Base-by-base conservation (phyloP, 1,140 invertebrate species). In the Teleopsis dalmanni region DNA sequence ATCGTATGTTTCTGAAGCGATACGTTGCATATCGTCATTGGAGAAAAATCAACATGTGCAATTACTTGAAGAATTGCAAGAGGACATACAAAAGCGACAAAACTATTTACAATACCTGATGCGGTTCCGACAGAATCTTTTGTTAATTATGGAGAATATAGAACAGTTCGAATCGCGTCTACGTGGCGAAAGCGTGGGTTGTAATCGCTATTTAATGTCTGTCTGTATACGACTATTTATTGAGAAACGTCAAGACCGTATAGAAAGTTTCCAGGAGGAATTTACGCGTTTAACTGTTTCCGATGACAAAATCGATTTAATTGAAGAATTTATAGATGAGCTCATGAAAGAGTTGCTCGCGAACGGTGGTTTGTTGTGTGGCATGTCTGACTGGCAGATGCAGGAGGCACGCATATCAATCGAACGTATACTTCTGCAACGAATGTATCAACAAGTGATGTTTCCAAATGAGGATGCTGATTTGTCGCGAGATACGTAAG, bases 391-490 rank as follows among this genome's bases (percentile, higher is more conserved):
- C 25, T 74, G 71, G 52, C 85, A 93, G 61, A 53, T 90, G 7
- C 80, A 87, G 51, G 78, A 79, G 37, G 81, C 79, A 1, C 75
- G 80, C 63, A 76, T 79, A 50, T 86, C 89, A 0, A 83, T 90
- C 38, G 89, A 95, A 62, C 78, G 84, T 26, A 80, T 82, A 9
- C 77, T 90, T 2, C 93, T 97, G 77, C 87, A 85, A 21, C 79
- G 87, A 18, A 87, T 98, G 29, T 98, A 98, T 73, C 80, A 84
- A 21, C 82, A 91, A 67, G 92, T 95, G 26, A 79, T 99, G 60
- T 98, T 94, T 75, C 95, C 95, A 6, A 98, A 98, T 73, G 91
- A 91, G 3, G 95, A 98, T 66, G 93, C 88, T 1, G 95, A 99
- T 74, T 79, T 93, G 40, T 81, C 87, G 44, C 76, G 95, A 47